phyloP scores from a whole-genome alignment of 1,140 invertebrate species.

The Ctenoplectra terminalis region DNA sequence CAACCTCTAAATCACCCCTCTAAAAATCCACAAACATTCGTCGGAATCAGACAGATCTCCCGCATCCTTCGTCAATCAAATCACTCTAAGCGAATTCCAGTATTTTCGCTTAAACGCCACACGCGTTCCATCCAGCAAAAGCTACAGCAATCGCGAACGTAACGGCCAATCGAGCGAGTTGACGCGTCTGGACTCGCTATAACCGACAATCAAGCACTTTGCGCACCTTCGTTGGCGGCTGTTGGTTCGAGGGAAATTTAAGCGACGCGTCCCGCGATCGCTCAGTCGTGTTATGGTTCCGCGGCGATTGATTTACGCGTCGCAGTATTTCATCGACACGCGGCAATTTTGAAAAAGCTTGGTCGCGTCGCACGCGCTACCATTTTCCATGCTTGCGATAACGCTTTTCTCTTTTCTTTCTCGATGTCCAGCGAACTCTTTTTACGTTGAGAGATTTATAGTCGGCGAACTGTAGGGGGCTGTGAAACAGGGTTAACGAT shows the following conservation, averaged over 20 bases:
- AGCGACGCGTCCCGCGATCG: neutral
- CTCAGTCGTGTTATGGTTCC: conserved; percentile 41
- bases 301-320: conserved; percentile 60
- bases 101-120: neutral
- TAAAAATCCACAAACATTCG: neutral
- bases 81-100: neutral
- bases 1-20: too few species aligned
- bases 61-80: too few species aligned
- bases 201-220: neutral
- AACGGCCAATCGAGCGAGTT: neutral
- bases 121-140: neutral
- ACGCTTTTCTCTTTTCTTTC: neutral
- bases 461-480: neutral
- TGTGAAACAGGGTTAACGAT: conserved; percentile 30
- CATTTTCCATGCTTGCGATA: neutral
- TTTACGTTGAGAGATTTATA: conserved; percentile 40
- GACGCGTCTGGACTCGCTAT: neutral
- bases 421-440: neutral
- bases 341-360: conserved; percentile 29
- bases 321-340: conserved; percentile 43
- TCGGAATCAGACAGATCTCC: too few species aligned
- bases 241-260: conserved; percentile 14
- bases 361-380: neutral
- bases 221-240: neutral
- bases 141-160: neutral